Evolutionary conservation across 1,140 invertebrate genomes (phyloP).

Genomic region (Drosophila subpulchrella): DNA sequence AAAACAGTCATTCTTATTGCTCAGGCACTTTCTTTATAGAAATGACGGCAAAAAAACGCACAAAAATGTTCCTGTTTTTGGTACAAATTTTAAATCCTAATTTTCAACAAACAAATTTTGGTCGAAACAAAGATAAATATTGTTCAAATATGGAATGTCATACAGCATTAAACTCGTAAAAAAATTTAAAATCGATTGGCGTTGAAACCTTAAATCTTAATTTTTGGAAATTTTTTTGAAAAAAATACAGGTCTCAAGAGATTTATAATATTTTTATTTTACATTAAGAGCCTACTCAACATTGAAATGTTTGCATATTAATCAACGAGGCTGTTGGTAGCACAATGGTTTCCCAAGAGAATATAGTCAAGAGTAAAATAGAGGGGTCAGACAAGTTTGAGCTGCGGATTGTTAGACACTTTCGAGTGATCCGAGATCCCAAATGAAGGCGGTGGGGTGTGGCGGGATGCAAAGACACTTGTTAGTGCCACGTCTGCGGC

Average conservation of each 20-base stretch:
- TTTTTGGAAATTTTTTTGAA: background rate
- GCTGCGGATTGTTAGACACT: constrained; percentile 45
- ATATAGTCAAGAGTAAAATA: constrained; percentile 3
- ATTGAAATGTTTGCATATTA: constrained; percentile 5
- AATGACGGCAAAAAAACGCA: too few relatives aligned
- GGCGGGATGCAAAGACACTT: constrained; percentile 47
- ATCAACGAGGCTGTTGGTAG: constrained; percentile 23
- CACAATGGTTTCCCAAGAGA: constrained; percentile 4
- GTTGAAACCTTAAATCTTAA: too few relatives aligned
- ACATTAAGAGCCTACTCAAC: background rate
- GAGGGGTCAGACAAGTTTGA: constrained; percentile 18
- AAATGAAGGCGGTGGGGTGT: background rate
- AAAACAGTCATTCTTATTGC: too few relatives aligned
- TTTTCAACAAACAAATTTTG: too few relatives aligned
- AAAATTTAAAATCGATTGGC: too few relatives aligned
- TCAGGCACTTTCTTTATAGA: too few relatives aligned
- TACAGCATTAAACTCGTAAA: too few relatives aligned
- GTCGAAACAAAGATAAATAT: too few relatives aligned
- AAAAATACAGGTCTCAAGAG: too few relatives aligned
- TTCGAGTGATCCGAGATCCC: constrained; percentile 23
- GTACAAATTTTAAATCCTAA: too few relatives aligned
- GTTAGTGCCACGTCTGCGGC: constrained; percentile 55
- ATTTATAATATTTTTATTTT: background rate
- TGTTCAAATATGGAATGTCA: too few relatives aligned
- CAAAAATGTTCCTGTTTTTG: too few relatives aligned